Evolutionary conservation across 2,888 invertebrate genomes (phyloP), one percentile per base, ranked within the genome.

Genomic region (Temnothorax ravouxi): DNA sequence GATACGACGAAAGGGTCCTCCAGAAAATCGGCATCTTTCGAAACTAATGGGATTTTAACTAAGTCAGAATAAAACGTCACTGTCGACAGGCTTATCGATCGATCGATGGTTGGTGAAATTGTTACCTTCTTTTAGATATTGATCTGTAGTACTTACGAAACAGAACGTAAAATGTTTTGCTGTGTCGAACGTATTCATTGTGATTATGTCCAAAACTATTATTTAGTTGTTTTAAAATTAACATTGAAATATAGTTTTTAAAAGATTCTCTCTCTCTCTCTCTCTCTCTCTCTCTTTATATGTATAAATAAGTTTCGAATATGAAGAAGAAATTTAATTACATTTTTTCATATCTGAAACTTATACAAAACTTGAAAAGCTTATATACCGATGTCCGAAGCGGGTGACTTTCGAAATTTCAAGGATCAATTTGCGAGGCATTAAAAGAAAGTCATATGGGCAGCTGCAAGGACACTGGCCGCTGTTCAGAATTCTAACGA

Each of bases 31-130:
- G 90, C 89, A 91, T 92, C 92, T 91, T 86, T 59, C 89, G 44
- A 75, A 86, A 90, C 92, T 94, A 94, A 94, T 94, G 93, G 93
- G 92, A 93, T 92, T 93, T 94, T 93, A 94, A 94, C 93, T 92
- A 93, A 93, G 88, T 77, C 64, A 69, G 79, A 84, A 88, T 84
- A 86, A 74, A 87, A 83, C 66, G 75, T 84, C 80, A 52, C 34
- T 79, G 82, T 76, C 81, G 83, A 83, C 76, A 67, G 66, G 4
- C 18, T 41, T 59, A 74, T 80, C 81, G 83, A 85, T 82, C 86
- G 71, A 85, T 89, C 81, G 79, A 84, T 41, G n/a, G 54, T 82
- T 84, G 67, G 56, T 44, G 41, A 64, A 52, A 52, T 79, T 15
- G n/a, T 15, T 21, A 11, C 15, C 15, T 54, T 56, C 34, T 21